These are phyloP conservation scores for Drosophila kanekoi DNA, from an alignment of 2,888 invertebrate genomes.

Conservation along the genomic window DNA sequence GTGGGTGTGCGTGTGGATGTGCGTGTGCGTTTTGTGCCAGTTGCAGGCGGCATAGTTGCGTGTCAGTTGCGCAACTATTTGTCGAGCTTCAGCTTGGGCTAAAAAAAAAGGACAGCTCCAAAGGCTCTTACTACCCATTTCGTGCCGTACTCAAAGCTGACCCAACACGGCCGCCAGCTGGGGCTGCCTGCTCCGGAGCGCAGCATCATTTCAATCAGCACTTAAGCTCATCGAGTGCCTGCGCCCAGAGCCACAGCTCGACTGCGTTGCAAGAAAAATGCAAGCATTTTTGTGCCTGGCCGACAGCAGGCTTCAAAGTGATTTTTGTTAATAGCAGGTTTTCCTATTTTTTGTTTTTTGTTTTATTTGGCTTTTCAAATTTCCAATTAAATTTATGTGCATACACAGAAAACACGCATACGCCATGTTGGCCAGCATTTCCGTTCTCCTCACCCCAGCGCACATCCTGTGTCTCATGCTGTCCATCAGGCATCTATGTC, in stretches of 20 bases:
- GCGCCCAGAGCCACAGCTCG: conserved; percentile 11
- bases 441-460: conserved; percentile 9
- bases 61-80: conserved; percentile 77
- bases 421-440: conserved; percentile 28
- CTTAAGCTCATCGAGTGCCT: conserved; percentile 17
- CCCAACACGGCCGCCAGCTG: conserved; percentile 26
- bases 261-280: conserved; percentile 41
- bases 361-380: conserved; percentile 33
- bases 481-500: conserved; percentile 52
- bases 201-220: conserved; percentile 49
- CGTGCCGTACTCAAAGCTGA: conserved; percentile 18
- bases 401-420: conserved; percentile 35
- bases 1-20: conserved; percentile 4
- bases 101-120: conserved; percentile 17
- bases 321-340: conserved; percentile 52
- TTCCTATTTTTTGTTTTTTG: conserved; percentile 6
- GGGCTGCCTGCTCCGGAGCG: conserved; percentile 3
- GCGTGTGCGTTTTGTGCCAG: conserved; percentile 48
- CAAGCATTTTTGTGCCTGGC: conserved; percentile 12
- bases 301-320: conserved; percentile 24
- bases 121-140: conserved; percentile 2
- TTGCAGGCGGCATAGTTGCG: conserved; percentile 63
- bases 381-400: conserved; percentile 69
- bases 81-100: conserved; percentile 48
- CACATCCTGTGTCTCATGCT: conserved; percentile 7